Evolutionary conservation across 2,797 vertebrate genomes (phyloP), one percentile per base, ranked within the genome.

Genomic region (Pseudochromis fuscus): DNA sequence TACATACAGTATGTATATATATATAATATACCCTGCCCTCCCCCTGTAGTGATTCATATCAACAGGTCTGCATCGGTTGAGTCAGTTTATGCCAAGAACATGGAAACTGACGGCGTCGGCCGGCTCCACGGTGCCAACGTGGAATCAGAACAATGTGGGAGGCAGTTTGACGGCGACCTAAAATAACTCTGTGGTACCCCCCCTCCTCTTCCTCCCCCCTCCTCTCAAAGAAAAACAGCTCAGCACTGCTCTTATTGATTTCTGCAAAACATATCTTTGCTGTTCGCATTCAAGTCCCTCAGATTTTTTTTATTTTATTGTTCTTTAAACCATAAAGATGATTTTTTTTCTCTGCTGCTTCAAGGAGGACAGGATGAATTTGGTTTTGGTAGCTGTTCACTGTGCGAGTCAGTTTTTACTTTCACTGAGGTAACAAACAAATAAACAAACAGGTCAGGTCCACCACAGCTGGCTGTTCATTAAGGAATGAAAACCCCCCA

Each of bases 1-100:
- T 96, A 94, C 94, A 95, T 94, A 95, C 90, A 94, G 77, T 89
- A 84, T 89, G 82, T 94, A 82, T 88, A 85, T 74, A 83, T 85
- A 84, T 81, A 87, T 72, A 81, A 86, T 77, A 89, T 74, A 90
- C 74, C 94, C 94, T 94, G 92, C 94, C 93, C 90, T 92, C 92
- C 79, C n/a, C 80, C 81, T 83, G 82, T 86, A 84, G 86, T 91
- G 88, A 90, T 90, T 93, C 77, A 81, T 85, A 75, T 90, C 89
- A 93, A 90, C 82, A 79, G 72, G 61, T 77, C 75, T 77, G 63
- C 78, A 77, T 74, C 67, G 42, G 68, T 24, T 40, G 67, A 72
- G 59, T 84, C 83, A 31, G 64, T 84, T 77, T 57, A 56, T 66
- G 67, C 38, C n/a, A n/a, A 1, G 23, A 78, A 85, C 74, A 74